These are phyloP conservation scores for Oligia latruncula DNA, from an alignment of 2,888 invertebrate species.

Conservation along the genomic window DNA sequence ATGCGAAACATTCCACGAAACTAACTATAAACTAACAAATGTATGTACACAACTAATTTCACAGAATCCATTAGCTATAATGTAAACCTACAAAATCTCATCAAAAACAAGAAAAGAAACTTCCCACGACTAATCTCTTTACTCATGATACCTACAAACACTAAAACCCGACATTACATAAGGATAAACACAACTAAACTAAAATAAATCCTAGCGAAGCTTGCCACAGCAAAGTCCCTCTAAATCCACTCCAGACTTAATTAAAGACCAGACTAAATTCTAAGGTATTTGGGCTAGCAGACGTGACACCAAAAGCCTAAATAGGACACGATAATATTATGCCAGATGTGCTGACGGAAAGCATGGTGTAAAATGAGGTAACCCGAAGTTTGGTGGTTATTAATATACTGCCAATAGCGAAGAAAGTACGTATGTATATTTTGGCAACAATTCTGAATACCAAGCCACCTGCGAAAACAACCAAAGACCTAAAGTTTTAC, in stretches of 20 bases:
- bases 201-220: conserved; percentile 41
- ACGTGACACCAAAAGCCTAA: conserved; percentile 39
- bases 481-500: background rate
- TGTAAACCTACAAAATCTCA: background rate
- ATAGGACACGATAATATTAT: conserved; percentile 46
- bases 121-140: background rate
- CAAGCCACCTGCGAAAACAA: background rate
- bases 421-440: conserved; percentile 11
- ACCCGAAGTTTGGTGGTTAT: conserved; percentile 10
- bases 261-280: conserved; percentile 53
- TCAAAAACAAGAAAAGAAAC: background rate
- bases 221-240: conserved; percentile 27
- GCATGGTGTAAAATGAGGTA: conserved; percentile 33
- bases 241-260: conserved; percentile 52
- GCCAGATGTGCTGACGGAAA: conserved; percentile 46
- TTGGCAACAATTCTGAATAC: conserved; percentile 1
- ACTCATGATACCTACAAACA: conserved; percentile 1
- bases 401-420: conserved; percentile 39
- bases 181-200: conserved; percentile 37
- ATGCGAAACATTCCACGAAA: background rate
- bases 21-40: background rate
- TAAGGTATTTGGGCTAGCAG: conserved; percentile 54
- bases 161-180: conserved; percentile 19
- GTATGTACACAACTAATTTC: background rate
- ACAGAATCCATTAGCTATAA: background rate